Evolutionary conservation across 2,113 vertebrate genomes (phyloP).

Genomic region (Natator depressus): DNA sequence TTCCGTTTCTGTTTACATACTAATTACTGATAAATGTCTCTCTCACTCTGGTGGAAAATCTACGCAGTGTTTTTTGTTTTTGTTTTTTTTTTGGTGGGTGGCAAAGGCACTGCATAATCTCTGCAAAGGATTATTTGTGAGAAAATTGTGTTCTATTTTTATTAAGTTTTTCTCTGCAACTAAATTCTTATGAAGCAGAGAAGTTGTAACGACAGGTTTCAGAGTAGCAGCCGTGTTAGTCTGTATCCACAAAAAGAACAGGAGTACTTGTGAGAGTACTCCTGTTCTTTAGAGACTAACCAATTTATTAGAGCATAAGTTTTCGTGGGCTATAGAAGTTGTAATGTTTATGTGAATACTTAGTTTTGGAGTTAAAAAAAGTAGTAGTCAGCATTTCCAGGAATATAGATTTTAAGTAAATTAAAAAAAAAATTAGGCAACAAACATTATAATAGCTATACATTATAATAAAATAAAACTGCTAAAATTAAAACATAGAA

Average conservation of each 20-base stretch:
- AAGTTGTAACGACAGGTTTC: not conserved
- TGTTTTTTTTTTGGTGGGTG: not conserved
- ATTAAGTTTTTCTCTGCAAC: not conserved
- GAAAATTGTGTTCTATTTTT: not conserved
- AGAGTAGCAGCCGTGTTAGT: too few relatives aligned
- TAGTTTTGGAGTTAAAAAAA: not conserved
- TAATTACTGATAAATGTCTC: not conserved
- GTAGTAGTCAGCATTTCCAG: not conserved
- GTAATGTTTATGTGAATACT: not conserved
- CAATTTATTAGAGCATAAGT: too few relatives aligned
- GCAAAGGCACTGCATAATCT: rapidly evolving
- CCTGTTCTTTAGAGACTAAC: too few relatives aligned
- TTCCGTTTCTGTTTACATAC: not conserved
- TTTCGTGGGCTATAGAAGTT: not conserved
- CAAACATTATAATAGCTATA: not conserved
- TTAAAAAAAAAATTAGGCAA: not conserved
- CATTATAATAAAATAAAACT: not conserved
- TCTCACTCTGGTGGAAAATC: not conserved
- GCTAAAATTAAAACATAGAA: not conserved
- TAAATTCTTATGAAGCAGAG: not conserved
- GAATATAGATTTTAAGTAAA: not conserved
- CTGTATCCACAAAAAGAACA: too few relatives aligned
- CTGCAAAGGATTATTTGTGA: not conserved
- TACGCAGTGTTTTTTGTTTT: rapidly evolving
- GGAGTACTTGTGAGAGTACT: too few relatives aligned